These are phyloP conservation scores for Hyperopisus bebe DNA, from an alignment of 2,113 vertebrate species.

Conservation along the genomic window DNA sequence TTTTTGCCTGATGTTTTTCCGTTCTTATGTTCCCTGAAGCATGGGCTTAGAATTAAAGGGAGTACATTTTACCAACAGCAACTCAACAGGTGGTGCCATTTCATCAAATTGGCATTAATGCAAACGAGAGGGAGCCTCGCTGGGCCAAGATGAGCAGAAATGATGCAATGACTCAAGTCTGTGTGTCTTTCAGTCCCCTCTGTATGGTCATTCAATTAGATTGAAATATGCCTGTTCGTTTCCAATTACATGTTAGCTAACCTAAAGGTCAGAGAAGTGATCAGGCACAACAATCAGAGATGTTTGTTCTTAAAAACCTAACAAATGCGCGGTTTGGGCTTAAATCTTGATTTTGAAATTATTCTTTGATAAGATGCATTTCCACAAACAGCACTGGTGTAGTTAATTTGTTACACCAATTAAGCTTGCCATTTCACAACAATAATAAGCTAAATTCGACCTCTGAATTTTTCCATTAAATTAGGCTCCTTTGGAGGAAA, in stretches of 20 bases:
- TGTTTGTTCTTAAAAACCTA: slow-evolving; percentile 47
- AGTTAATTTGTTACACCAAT: neutral
- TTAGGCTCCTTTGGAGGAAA: neutral
- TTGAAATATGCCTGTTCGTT: too few species aligned
- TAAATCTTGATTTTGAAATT: slow-evolving; percentile 31
- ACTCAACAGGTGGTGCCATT: slow-evolving; percentile 25
- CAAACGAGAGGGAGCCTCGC: slow-evolving; percentile 10
- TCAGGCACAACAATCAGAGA: slow-evolving; percentile 48
- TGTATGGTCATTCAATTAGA: neutral
- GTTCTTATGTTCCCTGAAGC: neutral
- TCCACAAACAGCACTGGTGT: neutral
- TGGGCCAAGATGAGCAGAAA: slow-evolving; percentile 16
- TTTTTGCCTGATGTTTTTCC: neutral
- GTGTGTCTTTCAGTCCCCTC: neutral
- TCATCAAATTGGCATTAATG: neutral
- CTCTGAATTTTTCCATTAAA: neutral
- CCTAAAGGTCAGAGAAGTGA: slow-evolving; percentile 33
- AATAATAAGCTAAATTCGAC: neutral
- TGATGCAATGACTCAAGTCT: slow-evolving; percentile 28
- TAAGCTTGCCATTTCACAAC: neutral
- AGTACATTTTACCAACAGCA: neutral
- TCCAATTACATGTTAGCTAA: neutral
- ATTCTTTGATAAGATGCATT: slow-evolving; percentile 4
- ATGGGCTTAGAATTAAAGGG: neutral
- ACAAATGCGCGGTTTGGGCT: neutral